Base-by-base conservation (phyloP, 1,140 invertebrate genomes). In the Himalopsyche phryganea region DNA sequence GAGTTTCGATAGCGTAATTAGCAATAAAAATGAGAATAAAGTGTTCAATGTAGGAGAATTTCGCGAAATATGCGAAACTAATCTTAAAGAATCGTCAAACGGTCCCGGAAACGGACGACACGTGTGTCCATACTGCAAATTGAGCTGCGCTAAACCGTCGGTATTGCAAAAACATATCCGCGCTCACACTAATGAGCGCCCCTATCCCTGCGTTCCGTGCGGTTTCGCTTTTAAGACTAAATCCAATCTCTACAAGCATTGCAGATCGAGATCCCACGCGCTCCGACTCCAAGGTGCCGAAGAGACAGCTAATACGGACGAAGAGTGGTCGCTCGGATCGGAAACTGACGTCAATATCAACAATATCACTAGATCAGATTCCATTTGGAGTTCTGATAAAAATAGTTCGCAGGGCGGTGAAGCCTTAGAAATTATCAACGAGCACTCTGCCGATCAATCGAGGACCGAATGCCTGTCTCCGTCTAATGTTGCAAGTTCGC, bases 151-250 rank as follows among this genome's bases (percentile, higher is more conserved):
- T 62, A 96, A 96, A 73, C 93, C 92, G n/a, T 94, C 91, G 67
- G 92, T 95, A 38, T 78, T 96, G 44, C 86, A 94, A 70, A 96
- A 96, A 78, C 93, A 96, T 79, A 90, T 95, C 67, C 83, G 92
- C 65, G 85, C 91, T 57, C 91, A 96, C 76, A 90, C 92, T n/a
- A 94, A 94, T 68, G 92, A 96, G 72, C 82, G 93, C 46, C 92
- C 92, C 15, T 96, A 87, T 78, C 92, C 92, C 10, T 96, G 93
- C 76, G 75, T 82, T 44, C 85, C 86, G 17, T 96, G 93, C 72
- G 91, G 91, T 48, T 91, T 95, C 72, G 89, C 91, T 50, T 96
- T 96, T 76, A 96, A 96, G 74, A 96, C 93, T 1, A 92, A 92
- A 69, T 94, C 91, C 65, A 96, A 96, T 72, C 79, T 95, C 52